Conservation (phyloP, 2,113 vertebrate species). For the Psittacula cyanocephala region DNA sequence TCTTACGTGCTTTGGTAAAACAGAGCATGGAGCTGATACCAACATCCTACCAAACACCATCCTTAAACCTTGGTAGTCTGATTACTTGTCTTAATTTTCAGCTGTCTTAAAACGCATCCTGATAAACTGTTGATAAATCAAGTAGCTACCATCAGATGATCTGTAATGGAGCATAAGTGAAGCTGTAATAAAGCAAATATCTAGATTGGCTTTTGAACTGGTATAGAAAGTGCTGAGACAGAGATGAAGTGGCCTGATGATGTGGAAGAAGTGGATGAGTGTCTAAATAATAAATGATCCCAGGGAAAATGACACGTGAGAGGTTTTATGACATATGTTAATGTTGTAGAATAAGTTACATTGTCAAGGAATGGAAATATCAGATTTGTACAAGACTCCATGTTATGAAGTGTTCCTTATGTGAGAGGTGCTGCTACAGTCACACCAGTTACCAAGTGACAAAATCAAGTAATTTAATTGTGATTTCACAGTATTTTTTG, state of each 20-base stretch:
- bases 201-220: not conserved
- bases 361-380: not conserved
- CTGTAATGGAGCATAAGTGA: not conserved
- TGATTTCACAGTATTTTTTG: slow-evolving; percentile 34
- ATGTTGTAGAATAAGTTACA: not conserved
- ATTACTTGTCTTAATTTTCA: not conserved
- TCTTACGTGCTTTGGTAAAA: not conserved
- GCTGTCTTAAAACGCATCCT: not conserved
- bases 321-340: not conserved
- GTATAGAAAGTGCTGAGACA: not conserved
- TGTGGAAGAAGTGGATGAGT: not conserved
- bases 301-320: not conserved
- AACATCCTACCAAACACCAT: not conserved
- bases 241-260: not conserved
- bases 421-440: not conserved
- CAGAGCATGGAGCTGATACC: not conserved
- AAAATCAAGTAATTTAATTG: slow-evolving; percentile 48
- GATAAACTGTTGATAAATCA: not conserved
- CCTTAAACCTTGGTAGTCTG: not conserved
- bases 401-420: not conserved
- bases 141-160: not conserved
- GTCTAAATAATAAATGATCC: not conserved
- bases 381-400: not conserved
- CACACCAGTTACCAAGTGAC: slow-evolving; percentile 24
- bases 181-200: not conserved